Base-by-base conservation (phyloP, 2,113 vertebrate species). In the Pipa parva region DNA sequence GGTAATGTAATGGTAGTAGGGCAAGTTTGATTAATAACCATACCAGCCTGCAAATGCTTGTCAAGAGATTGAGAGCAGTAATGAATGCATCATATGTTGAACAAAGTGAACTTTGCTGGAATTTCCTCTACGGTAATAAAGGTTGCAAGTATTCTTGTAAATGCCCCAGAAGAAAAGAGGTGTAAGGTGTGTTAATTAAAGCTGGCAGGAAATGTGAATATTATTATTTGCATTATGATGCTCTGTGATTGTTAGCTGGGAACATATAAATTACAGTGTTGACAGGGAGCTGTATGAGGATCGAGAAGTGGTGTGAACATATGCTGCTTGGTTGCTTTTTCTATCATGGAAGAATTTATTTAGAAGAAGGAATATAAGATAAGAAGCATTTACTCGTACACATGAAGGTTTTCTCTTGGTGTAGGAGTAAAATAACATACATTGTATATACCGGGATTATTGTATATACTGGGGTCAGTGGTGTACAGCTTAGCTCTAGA, bases 1-100 rank as follows among this genome's bases (percentile, higher is more conserved):
- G 28, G 37, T 67, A 59, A 64, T 58, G 54, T 66, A 39, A 36
- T 33, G 27, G 54, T 49, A n/a, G 42, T 27, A 57, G 64, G 64
- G 64, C 54, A 59, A 48, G 55, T 49, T 59, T 59, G 64, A 59
- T 67, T 67, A 67, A 67, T 67, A 57, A 59, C 64, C 50, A 36
- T 33, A 20, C 20, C 42, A 33, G 27, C 39, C 39, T 48, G 63
- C 54, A 45, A 57, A 59, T 49, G 64, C 37, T 49, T 59, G 45
- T 46, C 55, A 36, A n/a, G 64, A 58, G 55, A 67, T 31, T 25
- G 63, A 58, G 36, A 58, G 25, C 29, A 31, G 63, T 66, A 66
- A 66, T 58, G 52, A 66, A 66, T 58, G 63, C 13, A 49, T 29
- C 9, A 18, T 36, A 18, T 58, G 27, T 58, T 33, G 52, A 15